Evolutionary conservation across 1,140 invertebrate species (phyloP).

Genomic region (Danaus melanippus): DNA sequence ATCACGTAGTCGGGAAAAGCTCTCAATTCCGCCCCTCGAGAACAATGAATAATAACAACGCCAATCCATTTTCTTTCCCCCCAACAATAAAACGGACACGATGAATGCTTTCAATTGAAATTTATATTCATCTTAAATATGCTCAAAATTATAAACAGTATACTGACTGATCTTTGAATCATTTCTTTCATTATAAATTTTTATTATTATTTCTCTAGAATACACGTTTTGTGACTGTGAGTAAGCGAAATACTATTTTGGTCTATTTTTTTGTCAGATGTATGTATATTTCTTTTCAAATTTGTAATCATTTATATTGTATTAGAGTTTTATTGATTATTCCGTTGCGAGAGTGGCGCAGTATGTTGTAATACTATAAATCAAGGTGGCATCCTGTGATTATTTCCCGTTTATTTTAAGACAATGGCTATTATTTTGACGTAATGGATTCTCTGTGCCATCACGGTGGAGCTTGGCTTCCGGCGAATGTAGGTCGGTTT

Average conservation of each 20-base stretch:
- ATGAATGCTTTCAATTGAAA: slow-evolving; percentile 58
- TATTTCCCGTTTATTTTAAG: slow-evolving; percentile 51
- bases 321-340: slow-evolving; percentile 20
- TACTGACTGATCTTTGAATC: too few relatives aligned
- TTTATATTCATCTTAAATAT: slow-evolving; percentile 22
- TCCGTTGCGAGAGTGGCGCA: slow-evolving; percentile 18
- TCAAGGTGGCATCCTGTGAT: slow-evolving; percentile 54
- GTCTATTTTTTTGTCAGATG: too few relatives aligned
- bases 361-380: slow-evolving; percentile 43
- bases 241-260: too few relatives aligned
- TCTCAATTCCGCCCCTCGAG: slow-evolving; percentile 32
- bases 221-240: too few relatives aligned
- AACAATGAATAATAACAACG: slow-evolving; percentile 67
- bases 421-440: slow-evolving; percentile 67
- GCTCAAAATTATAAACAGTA: too few relatives aligned
- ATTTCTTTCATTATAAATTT: too few relatives aligned
- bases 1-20: slow-evolving; percentile 52
- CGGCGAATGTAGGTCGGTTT: slow-evolving; percentile 43
- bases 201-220: too few relatives aligned
- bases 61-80: slow-evolving; percentile 60
- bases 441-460: slow-evolving; percentile 50
- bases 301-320: too few relatives aligned
- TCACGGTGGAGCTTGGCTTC: slow-evolving; percentile 54
- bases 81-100: slow-evolving; percentile 42
- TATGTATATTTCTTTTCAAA: too few relatives aligned